Percentiles rank a stretch among this genome's conserved stretches.
Evolutionary conservation across 2,797 vertebrate species (phyloP).

Genomic region (Atherinosoma microstoma): DNA sequence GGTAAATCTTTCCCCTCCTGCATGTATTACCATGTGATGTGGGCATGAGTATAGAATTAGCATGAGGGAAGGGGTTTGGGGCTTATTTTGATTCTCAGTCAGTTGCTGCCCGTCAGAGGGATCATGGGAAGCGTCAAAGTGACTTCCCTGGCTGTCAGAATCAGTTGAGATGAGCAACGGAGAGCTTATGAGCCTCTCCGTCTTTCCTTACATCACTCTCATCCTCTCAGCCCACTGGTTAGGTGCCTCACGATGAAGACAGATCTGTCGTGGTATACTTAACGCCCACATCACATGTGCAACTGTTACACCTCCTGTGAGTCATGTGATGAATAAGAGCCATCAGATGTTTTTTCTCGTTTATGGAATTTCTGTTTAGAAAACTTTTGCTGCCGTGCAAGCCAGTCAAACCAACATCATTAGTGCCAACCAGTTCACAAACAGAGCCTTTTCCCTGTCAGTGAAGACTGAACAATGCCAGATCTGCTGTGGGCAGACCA

Average conservation of each 20-base stretch:
- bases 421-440: conserved; percentile 33
- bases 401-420: neutral
- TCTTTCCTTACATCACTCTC: conserved; percentile 9
- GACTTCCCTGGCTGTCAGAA: conserved; percentile 39
- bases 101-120: conserved; percentile 47
- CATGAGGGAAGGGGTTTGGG: neutral
- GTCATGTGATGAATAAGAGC: neutral
- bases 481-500: conserved; percentile 21
- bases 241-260: conserved; percentile 1
- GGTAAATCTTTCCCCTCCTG: conserved; percentile 26
- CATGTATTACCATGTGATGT: conserved; percentile 33
- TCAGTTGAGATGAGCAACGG: conserved; percentile 27
- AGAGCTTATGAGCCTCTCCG: conserved; percentile 11
- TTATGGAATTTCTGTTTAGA: neutral
- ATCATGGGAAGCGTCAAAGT: conserved; percentile 24
- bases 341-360: neutral
- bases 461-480: conserved; percentile 23
- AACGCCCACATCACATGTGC: conserved; percentile 1
- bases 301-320: neutral
- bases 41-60: conserved; percentile 27
- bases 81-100: conserved; percentile 45
- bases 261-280: neutral
- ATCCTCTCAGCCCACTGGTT: conserved; percentile 15
- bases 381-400: neutral
- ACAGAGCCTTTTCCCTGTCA: conserved; percentile 7